Conservation (phyloP, 2,797 vertebrate genomes). For the Cetoscarus ocellatus region DNA sequence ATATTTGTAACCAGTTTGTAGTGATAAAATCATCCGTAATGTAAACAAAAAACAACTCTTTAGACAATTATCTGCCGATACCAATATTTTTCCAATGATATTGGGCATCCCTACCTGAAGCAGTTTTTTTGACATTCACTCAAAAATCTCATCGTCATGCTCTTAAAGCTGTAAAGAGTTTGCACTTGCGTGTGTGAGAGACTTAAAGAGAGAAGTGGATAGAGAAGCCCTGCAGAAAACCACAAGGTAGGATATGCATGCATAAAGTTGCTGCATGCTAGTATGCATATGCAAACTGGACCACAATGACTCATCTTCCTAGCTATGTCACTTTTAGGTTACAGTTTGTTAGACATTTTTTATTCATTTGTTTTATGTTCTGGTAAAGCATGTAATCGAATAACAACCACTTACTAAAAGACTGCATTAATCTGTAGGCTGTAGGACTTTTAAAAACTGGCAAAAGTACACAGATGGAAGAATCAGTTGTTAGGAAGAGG, state of each 20-base stretch:
- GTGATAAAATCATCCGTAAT: no score
- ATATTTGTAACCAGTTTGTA: no score
- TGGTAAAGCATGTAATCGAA: no score
- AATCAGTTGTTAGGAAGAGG: no score
- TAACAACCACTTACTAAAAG: no score
- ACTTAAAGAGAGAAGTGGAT: slow-evolving; percentile 51
- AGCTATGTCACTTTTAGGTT: neutral
- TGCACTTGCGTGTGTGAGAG: slow-evolving; percentile 4
- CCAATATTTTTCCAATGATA: no score
- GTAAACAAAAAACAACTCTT: no score
- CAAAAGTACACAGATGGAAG: no score
- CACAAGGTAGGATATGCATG: slow-evolving; percentile 60
- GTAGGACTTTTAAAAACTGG: no score
- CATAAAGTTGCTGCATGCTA: slow-evolving; percentile 43
- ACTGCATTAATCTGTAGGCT: no score
- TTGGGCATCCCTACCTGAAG: neutral
- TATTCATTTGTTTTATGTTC: neutral
- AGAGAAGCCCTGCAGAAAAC: slow-evolving; percentile 49
- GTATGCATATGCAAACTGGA: slow-evolving; percentile 60
- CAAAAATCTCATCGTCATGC: neutral
- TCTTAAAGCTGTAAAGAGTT: slow-evolving; percentile 2
- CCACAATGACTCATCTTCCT: slow-evolving; percentile 53
- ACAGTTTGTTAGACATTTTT: neutral
- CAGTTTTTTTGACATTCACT: neutral
- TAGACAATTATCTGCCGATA: no score